These are phyloP conservation scores for Anabas testudineus DNA, from an alignment of 2,797 vertebrate genomes.

Conservation along the genomic window DNA sequence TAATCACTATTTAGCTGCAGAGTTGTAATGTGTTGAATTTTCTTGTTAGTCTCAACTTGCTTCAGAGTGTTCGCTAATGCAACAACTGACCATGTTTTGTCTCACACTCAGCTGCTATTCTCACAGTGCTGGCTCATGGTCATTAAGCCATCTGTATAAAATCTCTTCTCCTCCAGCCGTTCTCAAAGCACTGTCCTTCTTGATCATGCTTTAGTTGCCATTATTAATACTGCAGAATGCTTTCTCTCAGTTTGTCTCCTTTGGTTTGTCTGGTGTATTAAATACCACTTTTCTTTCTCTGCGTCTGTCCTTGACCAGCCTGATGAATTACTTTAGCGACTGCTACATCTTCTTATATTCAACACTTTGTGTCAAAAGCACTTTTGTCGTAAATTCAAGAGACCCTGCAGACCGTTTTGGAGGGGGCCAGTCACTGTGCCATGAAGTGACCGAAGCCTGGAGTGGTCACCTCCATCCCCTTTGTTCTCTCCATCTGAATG, in stretches of 20 bases:
- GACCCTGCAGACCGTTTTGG: constrained; percentile 61
- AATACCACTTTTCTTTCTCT: constrained; percentile 22
- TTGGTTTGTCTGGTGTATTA: constrained; percentile 32
- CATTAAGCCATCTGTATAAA: constrained; percentile 36
- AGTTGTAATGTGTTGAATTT: constrained; percentile 35
- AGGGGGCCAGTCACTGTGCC: constrained; percentile 69
- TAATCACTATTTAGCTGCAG: constrained; percentile 19
- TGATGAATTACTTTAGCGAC: constrained; percentile 54
- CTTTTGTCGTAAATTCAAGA: constrained; percentile 74
- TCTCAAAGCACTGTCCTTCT: constrained; percentile 19
- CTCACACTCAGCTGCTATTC: constrained; percentile 50
- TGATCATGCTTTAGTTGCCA: constrained; percentile 21
- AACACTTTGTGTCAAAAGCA: constrained; percentile 76
- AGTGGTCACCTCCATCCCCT: constrained; percentile 83
- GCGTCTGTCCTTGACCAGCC: constrained; percentile 27
- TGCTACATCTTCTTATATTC: constrained; percentile 55
- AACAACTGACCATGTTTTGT: constrained; percentile 46
- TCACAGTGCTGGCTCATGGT: constrained; percentile 74
- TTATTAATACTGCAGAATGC: constrained; percentile 17
- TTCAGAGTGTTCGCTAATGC: constrained; percentile 50
- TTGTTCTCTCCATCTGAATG: constrained; percentile 83
- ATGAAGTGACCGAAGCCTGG: constrained; percentile 67
- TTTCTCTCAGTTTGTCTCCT: constrained; percentile 16
- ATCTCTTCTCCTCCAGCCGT: constrained; percentile 3
- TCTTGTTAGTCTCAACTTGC: constrained; percentile 29